Conservation (phyloP, 1,140 invertebrate genomes). For the Anthonomus grandis region DNA sequence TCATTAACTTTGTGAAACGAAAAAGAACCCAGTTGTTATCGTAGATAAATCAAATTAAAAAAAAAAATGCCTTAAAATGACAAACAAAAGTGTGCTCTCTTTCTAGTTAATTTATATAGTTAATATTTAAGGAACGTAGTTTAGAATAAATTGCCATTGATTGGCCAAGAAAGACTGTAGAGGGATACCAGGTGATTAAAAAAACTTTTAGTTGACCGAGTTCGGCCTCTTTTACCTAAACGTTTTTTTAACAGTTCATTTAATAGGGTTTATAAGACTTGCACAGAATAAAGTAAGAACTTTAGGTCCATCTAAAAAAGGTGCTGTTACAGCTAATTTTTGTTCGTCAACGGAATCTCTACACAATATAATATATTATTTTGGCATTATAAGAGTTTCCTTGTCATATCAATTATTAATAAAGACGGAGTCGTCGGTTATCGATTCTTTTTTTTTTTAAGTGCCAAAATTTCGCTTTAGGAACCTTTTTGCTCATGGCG, state of each 20-base stretch:
- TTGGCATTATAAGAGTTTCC: conserved; percentile 10
- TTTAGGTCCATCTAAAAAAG: conserved; percentile 38
- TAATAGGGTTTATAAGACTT: conserved; percentile 31
- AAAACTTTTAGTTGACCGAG: conserved; percentile 1
- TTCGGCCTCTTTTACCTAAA: not conserved
- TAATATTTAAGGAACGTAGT: conserved; percentile 29
- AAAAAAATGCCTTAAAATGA: conserved; percentile 42
- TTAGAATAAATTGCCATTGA: conserved; percentile 19
- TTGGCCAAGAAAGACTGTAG: conserved; percentile 45
- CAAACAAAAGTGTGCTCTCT: conserved; percentile 40
- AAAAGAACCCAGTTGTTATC: too few relatives aligned
- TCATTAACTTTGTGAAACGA: too few relatives aligned
- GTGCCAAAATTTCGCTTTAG: conserved; percentile 47
- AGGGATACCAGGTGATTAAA: conserved; percentile 44
- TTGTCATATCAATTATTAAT: conserved; percentile 23
- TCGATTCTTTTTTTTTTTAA: too few relatives aligned
- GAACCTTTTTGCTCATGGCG: conserved; percentile 46
- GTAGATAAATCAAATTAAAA: too few relatives aligned
- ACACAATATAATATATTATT: conserved; percentile 18
- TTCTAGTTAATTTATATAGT: conserved; percentile 32
- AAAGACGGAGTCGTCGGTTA: conserved; percentile 24
- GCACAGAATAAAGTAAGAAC: conserved; percentile 35
- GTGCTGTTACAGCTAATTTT: conserved; percentile 32
- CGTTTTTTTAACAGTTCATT: conserved; percentile 23
- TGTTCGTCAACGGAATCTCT: conserved; percentile 22